Percentiles rank a stretch among this genome's conserved stretches.
These are phyloP conservation scores for Spilarctia lutea DNA, from an alignment of 2,888 invertebrate genomes.

Conservation along the genomic window DNA sequence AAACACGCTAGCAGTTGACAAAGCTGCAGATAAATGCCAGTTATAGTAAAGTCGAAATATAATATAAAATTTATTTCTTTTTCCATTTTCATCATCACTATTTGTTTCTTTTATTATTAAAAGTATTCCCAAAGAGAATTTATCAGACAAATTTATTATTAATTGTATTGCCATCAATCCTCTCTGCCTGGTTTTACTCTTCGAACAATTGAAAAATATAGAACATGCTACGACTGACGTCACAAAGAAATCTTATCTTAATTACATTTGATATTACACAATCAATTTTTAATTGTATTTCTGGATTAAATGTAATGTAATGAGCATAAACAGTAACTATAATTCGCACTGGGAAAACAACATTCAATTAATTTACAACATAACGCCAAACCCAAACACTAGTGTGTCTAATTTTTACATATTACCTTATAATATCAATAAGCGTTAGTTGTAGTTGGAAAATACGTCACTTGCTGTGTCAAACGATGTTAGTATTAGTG, in stretches of 20 bases:
- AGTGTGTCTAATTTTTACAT: background rate
- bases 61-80: background rate
- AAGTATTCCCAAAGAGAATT: too few species aligned
- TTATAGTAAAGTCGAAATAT: too few species aligned
- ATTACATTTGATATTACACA: background rate
- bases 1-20: too few species aligned
- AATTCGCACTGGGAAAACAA: too few species aligned
- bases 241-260: background rate
- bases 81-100: background rate
- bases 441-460: background rate
- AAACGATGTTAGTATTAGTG: background rate
- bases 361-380: background rate
- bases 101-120: too few species aligned
- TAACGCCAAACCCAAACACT: background rate
- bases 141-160: background rate
- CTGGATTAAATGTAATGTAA: background rate
- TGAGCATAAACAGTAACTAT: too few species aligned
- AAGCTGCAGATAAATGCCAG: too few species aligned
- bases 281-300: background rate
- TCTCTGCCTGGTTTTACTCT: too few species aligned
- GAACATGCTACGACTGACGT: background rate
- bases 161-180: background rate
- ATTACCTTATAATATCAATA: background rate
- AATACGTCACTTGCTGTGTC: background rate
- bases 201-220: background rate